Evolutionary conservation across 2,888 invertebrate species (phyloP).

Genomic region (Pollenia amentaria): DNA sequence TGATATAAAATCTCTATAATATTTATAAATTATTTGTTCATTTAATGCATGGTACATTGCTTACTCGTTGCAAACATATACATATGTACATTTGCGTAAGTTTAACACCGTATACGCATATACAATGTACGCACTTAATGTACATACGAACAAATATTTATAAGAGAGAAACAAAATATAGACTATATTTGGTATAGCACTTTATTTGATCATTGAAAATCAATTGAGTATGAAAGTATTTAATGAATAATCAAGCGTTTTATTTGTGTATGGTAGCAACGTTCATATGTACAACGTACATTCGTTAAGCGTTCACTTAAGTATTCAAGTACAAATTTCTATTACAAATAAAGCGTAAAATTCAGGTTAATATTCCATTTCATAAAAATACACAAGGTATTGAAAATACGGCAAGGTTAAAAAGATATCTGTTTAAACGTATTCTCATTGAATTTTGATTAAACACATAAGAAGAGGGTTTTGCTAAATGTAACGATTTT

Average conservation of each 20-base stretch:
- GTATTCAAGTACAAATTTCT: not conserved
- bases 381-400: not conserved
- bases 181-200: slow-evolving; percentile 2
- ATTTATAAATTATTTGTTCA: not conserved
- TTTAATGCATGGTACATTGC: not conserved
- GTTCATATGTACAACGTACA: not conserved
- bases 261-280: not conserved
- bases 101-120: not conserved
- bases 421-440: too few relatives aligned
- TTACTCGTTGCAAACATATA: not conserved
- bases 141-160: not conserved
- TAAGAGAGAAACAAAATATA: not conserved
- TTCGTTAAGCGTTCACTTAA: slow-evolving; percentile 1
- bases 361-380: slow-evolving; percentile 23
- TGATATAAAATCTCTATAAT: not conserved
- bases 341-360: slow-evolving; percentile 30
- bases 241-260: slow-evolving; percentile 56
- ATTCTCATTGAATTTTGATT: too few relatives aligned
- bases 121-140: not conserved
- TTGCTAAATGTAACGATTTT: too few relatives aligned
- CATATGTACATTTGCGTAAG: not conserved
- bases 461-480: too few relatives aligned
- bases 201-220: slow-evolving; percentile 55
- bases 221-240: slow-evolving; percentile 64
- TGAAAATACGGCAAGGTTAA: not conserved